Percentiles rank a stretch among this genome's conserved stretches.
Conservation (phyloP, 1,140 invertebrate genomes). For the Vanessa atalanta region DNA sequence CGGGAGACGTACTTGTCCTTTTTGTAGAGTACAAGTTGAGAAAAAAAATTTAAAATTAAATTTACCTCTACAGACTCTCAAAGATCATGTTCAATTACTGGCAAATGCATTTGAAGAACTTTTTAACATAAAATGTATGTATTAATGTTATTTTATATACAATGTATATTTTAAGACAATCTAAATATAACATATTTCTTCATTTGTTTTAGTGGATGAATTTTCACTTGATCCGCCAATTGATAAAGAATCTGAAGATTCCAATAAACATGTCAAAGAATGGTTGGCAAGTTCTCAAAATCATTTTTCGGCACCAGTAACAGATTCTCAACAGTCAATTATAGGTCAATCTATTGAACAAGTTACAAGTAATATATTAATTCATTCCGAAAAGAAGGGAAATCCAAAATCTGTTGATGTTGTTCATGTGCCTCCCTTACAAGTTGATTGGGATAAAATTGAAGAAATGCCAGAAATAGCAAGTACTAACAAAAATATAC, state of each 20-base stretch:
- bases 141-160: slow-evolving; percentile 12
- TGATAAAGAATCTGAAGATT: slow-evolving; percentile 40
- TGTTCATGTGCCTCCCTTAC: slow-evolving; percentile 44
- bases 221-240: slow-evolving; percentile 42
- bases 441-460: slow-evolving; percentile 75
- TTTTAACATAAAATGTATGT: slow-evolving; percentile 66
- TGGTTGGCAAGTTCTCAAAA: slow-evolving; percentile 70
- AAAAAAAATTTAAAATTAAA: slow-evolving; percentile 55
- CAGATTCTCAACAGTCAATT: slow-evolving; percentile 47
- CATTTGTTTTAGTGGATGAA: slow-evolving; percentile 61
- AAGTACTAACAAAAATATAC: slow-evolving; percentile 44
- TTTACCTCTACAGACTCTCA: slow-evolving; percentile 51
- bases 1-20: slow-evolving; percentile 48
- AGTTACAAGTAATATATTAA: slow-evolving; percentile 52
- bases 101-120: slow-evolving; percentile 53
- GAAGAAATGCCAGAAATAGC: slow-evolving; percentile 58
- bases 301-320: slow-evolving; percentile 61
- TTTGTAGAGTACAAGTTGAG: slow-evolving; percentile 48
- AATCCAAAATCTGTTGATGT: slow-evolving; percentile 33
- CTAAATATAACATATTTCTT: background rate
- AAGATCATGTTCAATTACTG: slow-evolving; percentile 54
- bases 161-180: too few relatives aligned
- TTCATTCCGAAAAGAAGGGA: slow-evolving; percentile 54
- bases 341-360: slow-evolving; percentile 49
- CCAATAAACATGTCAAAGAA: slow-evolving; percentile 63